Evolutionary conservation across 2,113 vertebrate species (phyloP).

Genomic region (Haemorhous mexicanus): DNA sequence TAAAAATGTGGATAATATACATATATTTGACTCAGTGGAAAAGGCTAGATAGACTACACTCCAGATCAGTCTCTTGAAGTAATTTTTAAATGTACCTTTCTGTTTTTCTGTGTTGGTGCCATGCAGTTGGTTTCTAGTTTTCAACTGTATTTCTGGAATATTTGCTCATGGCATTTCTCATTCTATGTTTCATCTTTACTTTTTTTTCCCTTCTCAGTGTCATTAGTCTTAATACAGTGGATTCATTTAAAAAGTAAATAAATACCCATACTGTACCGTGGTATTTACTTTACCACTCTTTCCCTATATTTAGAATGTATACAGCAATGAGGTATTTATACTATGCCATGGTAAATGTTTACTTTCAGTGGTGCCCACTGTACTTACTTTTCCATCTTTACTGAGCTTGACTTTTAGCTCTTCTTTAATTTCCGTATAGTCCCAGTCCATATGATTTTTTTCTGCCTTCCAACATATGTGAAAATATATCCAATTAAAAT

Average conservation of each 20-base stretch:
- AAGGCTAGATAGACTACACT: neutral
- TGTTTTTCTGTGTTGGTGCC: neutral
- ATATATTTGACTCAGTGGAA: neutral
- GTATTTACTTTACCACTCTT: slow-evolving; percentile 56
- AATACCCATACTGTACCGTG: slow-evolving; percentile 45
- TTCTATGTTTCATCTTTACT: neutral
- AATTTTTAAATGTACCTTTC: neutral
- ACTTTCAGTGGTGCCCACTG: slow-evolving; percentile 43
- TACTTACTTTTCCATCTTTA: slow-evolving; percentile 56
- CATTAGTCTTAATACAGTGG: slow-evolving; percentile 32
- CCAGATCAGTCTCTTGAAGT: neutral
- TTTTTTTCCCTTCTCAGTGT: slow-evolving; percentile 27
- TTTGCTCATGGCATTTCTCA: neutral
- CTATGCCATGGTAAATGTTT: slow-evolving; percentile 68
- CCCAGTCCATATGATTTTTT: neutral
- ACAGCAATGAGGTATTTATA: slow-evolving; percentile 58
- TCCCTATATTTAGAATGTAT: slow-evolving; percentile 67
- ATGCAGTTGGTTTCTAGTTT: neutral
- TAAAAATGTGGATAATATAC: neutral
- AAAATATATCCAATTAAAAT: neutral
- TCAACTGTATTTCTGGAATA: neutral
- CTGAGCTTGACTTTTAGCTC: slow-evolving; percentile 19
- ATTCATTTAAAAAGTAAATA: slow-evolving; percentile 52
- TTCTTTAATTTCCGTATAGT: slow-evolving; percentile 1
- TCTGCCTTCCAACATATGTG: neutral